Evolutionary conservation across 2,797 vertebrate species (phyloP).

Genomic region (Myiothlypis coronata): DNA sequence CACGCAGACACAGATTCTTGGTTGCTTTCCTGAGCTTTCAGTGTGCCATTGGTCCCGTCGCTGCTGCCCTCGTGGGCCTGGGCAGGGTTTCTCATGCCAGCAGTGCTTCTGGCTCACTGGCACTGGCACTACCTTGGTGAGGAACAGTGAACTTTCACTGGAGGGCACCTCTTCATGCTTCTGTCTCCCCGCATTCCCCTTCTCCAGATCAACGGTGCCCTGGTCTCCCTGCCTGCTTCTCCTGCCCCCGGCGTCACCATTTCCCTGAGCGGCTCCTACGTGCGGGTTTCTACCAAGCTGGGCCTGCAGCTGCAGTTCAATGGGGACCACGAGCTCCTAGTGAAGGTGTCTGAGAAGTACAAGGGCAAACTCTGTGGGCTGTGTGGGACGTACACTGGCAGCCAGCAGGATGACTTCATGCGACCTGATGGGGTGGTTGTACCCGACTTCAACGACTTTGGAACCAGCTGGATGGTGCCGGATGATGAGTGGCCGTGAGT

Average conservation of each 20-base stretch:
- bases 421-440: slow-evolving; percentile 15
- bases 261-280: background rate
- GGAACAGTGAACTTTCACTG: background rate
- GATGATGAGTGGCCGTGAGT: slow-evolving; percentile 73
- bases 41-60: fast-evolving
- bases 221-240: background rate
- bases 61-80: background rate
- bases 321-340: slow-evolving; percentile 46
- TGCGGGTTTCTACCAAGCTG: slow-evolving; percentile 15
- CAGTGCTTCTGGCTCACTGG: background rate
- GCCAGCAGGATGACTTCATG: slow-evolving; percentile 63
- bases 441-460: slow-evolving; percentile 49
- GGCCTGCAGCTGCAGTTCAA: slow-evolving; percentile 65
- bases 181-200: background rate
- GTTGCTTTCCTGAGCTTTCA: background rate
- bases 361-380: slow-evolving; percentile 63
- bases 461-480: slow-evolving; percentile 41
- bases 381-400: slow-evolving; percentile 72
- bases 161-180: background rate
- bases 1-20: fast-evolving
- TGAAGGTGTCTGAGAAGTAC: slow-evolving; percentile 62
- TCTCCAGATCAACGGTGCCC: slow-evolving; percentile 2
- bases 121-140: fast-evolving
- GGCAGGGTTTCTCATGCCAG: background rate
- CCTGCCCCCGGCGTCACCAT: background rate